These are phyloP conservation scores for Zele albiditarsus DNA, from an alignment of 2,888 invertebrate species.

Conservation along the genomic window DNA sequence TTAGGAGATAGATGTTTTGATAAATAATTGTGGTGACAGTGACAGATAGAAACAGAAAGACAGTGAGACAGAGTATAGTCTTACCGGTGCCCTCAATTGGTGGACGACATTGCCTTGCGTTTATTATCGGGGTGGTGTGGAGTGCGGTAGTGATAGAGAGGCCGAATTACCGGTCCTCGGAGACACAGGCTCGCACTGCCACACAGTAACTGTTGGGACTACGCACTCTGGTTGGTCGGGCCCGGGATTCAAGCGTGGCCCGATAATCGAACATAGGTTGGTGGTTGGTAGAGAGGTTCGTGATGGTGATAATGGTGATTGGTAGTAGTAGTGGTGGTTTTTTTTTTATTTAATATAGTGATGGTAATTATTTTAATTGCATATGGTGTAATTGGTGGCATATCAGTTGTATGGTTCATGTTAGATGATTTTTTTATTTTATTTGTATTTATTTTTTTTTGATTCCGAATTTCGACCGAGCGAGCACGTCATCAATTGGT, in stretches of 20 bases:
- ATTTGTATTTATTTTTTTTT: slow-evolving; percentile 29
- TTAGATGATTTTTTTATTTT: slow-evolving; percentile 45
- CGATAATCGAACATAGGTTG: slow-evolving; percentile 56
- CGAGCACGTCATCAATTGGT: slow-evolving; percentile 56
- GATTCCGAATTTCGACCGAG: slow-evolving; percentile 66
- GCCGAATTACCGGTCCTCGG: slow-evolving; percentile 72
- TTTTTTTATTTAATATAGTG: not conserved
- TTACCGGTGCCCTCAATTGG: slow-evolving; percentile 66
- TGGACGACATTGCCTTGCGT: slow-evolving; percentile 68
- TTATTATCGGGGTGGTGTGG: slow-evolving; percentile 71
- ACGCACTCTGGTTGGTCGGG: slow-evolving; percentile 67
- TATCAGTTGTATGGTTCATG: slow-evolving; percentile 55
- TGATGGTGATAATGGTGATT: slow-evolving; percentile 50
- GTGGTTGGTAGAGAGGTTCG: slow-evolving; percentile 52
- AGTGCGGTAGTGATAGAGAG: slow-evolving; percentile 72
- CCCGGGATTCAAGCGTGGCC: slow-evolving; percentile 53
- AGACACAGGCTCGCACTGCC: slow-evolving; percentile 73
- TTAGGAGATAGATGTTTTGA: not conserved
- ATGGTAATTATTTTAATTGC: not conserved
- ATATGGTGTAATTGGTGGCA: slow-evolving; percentile 18
- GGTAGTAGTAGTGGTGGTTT: slow-evolving; percentile 25
- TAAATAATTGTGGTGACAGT: slow-evolving; percentile 27
- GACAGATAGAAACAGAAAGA: slow-evolving; percentile 53
- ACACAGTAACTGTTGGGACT: slow-evolving; percentile 72
- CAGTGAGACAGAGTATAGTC: slow-evolving; percentile 57